These are phyloP conservation scores for Erethizon dorsatum DNA, from an alignment of 2,797 vertebrate species.

Conservation along the genomic window DNA sequence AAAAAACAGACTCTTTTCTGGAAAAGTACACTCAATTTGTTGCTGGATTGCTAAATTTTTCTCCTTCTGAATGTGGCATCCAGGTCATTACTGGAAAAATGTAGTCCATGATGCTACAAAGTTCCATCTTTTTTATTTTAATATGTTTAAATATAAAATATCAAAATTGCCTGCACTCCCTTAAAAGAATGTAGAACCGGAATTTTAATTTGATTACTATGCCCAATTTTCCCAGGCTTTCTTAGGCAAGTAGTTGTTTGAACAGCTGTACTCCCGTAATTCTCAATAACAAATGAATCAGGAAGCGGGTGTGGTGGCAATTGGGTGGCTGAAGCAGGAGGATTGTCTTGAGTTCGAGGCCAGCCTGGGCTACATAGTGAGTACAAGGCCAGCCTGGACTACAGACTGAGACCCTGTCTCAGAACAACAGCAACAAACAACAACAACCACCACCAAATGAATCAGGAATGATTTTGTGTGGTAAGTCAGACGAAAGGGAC, in stretches of 20 bases:
- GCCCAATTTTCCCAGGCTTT: slow-evolving; percentile 64
- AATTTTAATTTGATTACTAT: slow-evolving; percentile 76
- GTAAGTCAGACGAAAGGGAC: slow-evolving; percentile 77
- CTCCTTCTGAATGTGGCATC: slow-evolving; percentile 12
- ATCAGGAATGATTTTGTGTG: slow-evolving; percentile 70
- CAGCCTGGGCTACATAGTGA: no score
- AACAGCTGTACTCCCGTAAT: slow-evolving; percentile 67
- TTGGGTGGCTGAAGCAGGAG: no score
- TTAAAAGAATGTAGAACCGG: slow-evolving; percentile 41
- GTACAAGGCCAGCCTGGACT: no score
- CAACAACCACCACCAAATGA: slow-evolving; percentile 39
- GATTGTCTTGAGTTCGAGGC: no score
- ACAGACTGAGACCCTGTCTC: no score
- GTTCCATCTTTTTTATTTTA: slow-evolving; percentile 41
- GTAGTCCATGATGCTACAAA: background rate
- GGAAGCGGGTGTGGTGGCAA: background rate
- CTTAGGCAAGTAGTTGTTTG: slow-evolving; percentile 73
- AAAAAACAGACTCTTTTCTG: background rate
- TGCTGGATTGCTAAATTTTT: slow-evolving; percentile 51
- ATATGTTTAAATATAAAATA: slow-evolving; percentile 69
- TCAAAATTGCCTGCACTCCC: slow-evolving; percentile 42
- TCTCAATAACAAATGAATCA: slow-evolving; percentile 74
- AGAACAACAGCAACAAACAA: no score
- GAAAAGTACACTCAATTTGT: slow-evolving; percentile 49
- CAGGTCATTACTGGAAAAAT: slow-evolving; percentile 56